phyloP scores from a whole-genome alignment of 2,113 vertebrate genomes.

The Xenopus tropicalis region DNA sequence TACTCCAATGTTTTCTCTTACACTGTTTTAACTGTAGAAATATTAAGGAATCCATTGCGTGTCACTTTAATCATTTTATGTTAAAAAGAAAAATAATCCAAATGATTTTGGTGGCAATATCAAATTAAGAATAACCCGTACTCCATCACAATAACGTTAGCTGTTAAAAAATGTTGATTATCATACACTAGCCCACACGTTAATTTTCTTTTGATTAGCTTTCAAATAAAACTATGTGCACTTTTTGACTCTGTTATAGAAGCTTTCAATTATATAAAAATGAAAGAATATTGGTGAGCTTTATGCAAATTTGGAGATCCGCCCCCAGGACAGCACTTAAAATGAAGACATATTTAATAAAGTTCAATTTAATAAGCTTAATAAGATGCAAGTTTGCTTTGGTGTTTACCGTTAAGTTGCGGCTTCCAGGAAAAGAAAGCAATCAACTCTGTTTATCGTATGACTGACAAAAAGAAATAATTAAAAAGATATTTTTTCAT shows the following conservation, averaged over 20 bases:
- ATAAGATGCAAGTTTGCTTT: conserved; percentile 3
- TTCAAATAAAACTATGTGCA: conserved; percentile 1
- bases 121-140: too few relatives aligned
- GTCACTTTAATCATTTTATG: too few relatives aligned
- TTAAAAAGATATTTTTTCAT: background rate
- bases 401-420: background rate
- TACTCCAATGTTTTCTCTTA: too few relatives aligned
- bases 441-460: background rate
- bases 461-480: background rate
- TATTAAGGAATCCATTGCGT: too few relatives aligned
- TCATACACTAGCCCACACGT: background rate
- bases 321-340: background rate
- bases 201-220: background rate
- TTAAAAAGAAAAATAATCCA: too few relatives aligned
- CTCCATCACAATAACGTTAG: too few relatives aligned
- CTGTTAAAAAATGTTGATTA: too few relatives aligned
- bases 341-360: conserved; percentile 1
- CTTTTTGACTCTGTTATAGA: background rate
- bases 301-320: conserved; percentile 1
- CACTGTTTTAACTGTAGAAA: too few relatives aligned
- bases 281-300: background rate
- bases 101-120: too few relatives aligned
- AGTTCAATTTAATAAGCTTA: conserved; percentile 1
- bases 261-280: background rate
- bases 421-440: background rate